Base-by-base conservation (phyloP, 2,888 invertebrate species). In the Trachelus iudaicus region DNA sequence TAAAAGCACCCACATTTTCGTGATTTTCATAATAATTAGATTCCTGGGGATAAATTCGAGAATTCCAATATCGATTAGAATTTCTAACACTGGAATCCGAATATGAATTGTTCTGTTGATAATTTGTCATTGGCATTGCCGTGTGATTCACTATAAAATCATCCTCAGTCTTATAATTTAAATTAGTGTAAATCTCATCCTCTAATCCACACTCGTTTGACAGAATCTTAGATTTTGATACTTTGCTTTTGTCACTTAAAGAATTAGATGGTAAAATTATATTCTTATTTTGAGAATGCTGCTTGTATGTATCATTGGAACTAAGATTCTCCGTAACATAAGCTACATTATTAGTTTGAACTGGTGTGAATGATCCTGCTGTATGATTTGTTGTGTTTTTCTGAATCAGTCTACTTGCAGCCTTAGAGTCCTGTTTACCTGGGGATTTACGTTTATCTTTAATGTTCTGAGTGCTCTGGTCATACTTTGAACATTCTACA, bases 311-410 rank as follows among this genome's bases (percentile, higher is more conserved):
- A 23, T 56, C 56, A 9, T 6, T 9, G 23, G 9, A 56, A 56
- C 56, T 56, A 23, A 56, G 23, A 56, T 23, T 56, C 2, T 56
- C 9, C 23, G 15, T 71, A 75, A 85, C 79, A 69, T 83, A 83
- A n/a, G 35, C 9, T 13, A 83, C 35, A 73, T 85, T 85, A 78
- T 87, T 86, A 56, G 83, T 83, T 77, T 84, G 80, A 71, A 85
- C 68, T 6, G 85, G 82, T 37, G 75, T 81, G 40, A 81, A 80
- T 56, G 23, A 23, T 23, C 56, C 23, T 23, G 56, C 56, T 15
- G 23, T 23, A 56, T 56, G 56, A 56, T 56, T 6, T 15, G 56
- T 56, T 23, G 56, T 56, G 9, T 56, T 56, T 9, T 56, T 23
- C 56, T 23, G 56, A 56, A 23, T 15, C 23, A 56, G 4, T 23